Conservation (phyloP, 1,140 invertebrate species). For the Neoseiulus cucumeris region DNA sequence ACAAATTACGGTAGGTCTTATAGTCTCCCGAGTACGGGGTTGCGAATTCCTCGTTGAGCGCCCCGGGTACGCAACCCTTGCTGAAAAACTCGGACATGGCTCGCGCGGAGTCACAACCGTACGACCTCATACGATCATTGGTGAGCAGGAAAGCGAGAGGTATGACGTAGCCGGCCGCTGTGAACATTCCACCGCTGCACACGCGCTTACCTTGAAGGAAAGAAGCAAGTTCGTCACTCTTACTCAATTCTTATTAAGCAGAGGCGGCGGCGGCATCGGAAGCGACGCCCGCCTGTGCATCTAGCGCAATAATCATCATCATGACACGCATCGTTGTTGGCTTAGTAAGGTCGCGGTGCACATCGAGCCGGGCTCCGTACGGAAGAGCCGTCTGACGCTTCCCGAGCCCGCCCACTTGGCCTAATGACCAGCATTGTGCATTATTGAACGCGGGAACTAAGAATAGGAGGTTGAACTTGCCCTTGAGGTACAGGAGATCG, state of each 20-base stretch:
- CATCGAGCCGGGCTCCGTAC: too few relatives aligned
- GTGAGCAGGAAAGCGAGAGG: constrained; percentile 78
- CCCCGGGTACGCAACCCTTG: constrained; percentile 33
- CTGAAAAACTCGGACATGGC: constrained; percentile 80
- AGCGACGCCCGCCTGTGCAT: too few relatives aligned
- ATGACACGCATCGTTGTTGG: too few relatives aligned
- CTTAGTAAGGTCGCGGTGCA: too few relatives aligned
- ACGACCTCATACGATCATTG: constrained; percentile 75
- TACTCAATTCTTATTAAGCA: too few relatives aligned
- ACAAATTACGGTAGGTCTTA: constrained; percentile 44
- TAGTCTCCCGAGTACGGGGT: constrained; percentile 59
- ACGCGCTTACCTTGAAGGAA: constrained; percentile 43
- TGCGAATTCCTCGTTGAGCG: constrained; percentile 37
- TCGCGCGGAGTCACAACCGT: constrained; percentile 67
- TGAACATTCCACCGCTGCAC: constrained; percentile 75
- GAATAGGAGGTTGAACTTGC: constrained; percentile 23
- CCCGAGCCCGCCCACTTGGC: too few relatives aligned
- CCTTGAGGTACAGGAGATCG: constrained; percentile 65
- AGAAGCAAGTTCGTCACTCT: too few relatives aligned
- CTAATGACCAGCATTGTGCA: too few relatives aligned
- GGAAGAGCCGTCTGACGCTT: too few relatives aligned
- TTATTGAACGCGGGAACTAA: constrained; percentile 19
- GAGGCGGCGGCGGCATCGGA: too few relatives aligned
- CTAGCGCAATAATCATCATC: too few relatives aligned
- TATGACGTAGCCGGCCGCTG: constrained; percentile 84